Percentiles rank a stretch among this genome's conserved stretches.
phyloP scores from a whole-genome alignment of 2,113 vertebrate species.

The Hydrolagus affinis region DNA sequence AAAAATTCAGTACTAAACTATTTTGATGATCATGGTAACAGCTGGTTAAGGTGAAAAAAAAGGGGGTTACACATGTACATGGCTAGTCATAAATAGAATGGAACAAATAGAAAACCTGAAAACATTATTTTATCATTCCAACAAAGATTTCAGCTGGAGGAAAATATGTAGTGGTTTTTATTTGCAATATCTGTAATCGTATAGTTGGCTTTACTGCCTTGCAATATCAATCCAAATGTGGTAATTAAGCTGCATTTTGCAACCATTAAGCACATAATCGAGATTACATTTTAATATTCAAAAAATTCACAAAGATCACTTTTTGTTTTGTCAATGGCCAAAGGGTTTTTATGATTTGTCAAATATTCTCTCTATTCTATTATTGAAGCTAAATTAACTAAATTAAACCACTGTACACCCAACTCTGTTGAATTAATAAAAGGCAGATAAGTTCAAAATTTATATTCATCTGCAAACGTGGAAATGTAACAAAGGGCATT shows the following conservation, averaged over 20 bases:
- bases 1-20: no score
- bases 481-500: not conserved
- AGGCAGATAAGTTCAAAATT: not conserved
- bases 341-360: not conserved
- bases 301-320: not conserved
- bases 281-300: not conserved
- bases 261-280: not conserved
- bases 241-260: not conserved
- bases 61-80: no score
- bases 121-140: no score
- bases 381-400: not conserved
- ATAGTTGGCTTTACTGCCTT: not conserved
- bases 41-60: no score
- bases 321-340: not conserved
- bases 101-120: no score
- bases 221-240: not conserved
- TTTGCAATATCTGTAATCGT: not conserved
- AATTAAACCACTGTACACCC: not conserved
- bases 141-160: no score
- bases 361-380: not conserved
- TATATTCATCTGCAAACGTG: not conserved
- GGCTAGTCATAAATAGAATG: no score
- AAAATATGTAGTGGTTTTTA: not conserved
- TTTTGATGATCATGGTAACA: no score
- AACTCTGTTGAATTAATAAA: not conserved